A percentile compares a stretch with the other conserved stretches of the same genome.
These are phyloP conservation scores for Mya arenaria DNA, from an alignment of 1,140 invertebrate genomes.

Conservation along the genomic window DNA sequence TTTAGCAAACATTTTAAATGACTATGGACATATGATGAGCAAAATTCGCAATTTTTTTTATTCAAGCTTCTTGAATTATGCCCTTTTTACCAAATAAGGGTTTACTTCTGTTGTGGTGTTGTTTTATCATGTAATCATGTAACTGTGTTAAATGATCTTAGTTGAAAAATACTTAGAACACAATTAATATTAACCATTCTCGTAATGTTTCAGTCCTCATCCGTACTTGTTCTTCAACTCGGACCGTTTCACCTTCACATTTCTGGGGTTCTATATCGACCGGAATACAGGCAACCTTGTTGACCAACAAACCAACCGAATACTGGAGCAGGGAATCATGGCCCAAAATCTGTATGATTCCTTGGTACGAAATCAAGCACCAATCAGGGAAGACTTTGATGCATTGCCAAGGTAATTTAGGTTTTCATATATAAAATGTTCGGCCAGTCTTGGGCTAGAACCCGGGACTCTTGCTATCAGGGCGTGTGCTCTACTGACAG, in stretches of 20 bases:
- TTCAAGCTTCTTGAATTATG: too few species aligned
- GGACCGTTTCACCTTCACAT: constrained; percentile 72
- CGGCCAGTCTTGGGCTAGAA: background rate
- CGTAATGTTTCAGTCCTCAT: constrained; percentile 73
- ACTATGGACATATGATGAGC: too few species aligned
- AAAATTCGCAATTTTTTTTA: too few species aligned
- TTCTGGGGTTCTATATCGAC: constrained; percentile 76
- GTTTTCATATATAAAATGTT: background rate
- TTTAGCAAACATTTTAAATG: too few species aligned
- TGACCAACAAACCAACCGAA: constrained; percentile 62
- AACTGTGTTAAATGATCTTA: too few species aligned
- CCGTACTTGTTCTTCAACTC: constrained; percentile 79
- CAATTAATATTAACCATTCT: too few species aligned
- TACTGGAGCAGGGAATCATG: constrained; percentile 68
- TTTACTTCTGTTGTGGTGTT: too few species aligned
- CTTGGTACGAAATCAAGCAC: constrained; percentile 67
- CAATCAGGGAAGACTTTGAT: constrained; percentile 77
- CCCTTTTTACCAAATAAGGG: too few species aligned
- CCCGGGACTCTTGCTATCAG: background rate
- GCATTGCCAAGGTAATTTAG: constrained; percentile 64
- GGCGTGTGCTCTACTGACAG: background rate
- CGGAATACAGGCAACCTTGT: constrained; percentile 66
- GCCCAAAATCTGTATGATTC: constrained; percentile 61
- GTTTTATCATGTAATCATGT: too few species aligned
- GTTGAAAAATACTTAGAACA: too few species aligned